Percentiles rank a stretch among this genome's conserved stretches.
Evolutionary conservation across 2,113 vertebrate species (phyloP).

Genomic region (Lynx canadensis): DNA sequence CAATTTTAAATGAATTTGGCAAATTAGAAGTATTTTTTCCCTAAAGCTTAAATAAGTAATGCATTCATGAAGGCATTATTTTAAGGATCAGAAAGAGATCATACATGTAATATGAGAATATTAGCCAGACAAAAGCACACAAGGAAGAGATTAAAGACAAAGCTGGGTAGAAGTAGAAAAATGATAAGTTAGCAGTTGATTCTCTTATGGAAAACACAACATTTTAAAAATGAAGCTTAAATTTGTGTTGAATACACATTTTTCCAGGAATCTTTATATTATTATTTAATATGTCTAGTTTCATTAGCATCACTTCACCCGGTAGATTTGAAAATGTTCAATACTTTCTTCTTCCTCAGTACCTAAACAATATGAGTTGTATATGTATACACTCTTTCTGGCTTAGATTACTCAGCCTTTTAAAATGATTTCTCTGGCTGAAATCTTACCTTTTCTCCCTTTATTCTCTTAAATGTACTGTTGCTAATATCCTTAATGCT

Average conservation of each 20-base stretch:
- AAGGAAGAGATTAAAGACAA: neutral
- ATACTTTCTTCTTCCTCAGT: neutral
- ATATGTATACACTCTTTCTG: too few relatives aligned
- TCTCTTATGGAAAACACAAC: neutral
- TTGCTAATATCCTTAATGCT: neutral
- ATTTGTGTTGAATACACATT: neutral
- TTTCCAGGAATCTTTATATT: neutral
- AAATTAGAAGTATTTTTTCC: neutral
- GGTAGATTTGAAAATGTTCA: neutral
- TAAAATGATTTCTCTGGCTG: neutral
- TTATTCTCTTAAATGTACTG: neutral
- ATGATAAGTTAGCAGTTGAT: neutral
- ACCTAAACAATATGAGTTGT: neutral
- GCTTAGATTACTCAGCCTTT: neutral
- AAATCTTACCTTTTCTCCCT: neutral
- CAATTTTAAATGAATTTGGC: conserved; percentile 61
- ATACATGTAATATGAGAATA: neutral
- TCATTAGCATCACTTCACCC: neutral
- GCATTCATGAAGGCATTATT: neutral
- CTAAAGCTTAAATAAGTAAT: conserved; percentile 48
- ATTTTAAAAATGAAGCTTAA: neutral
- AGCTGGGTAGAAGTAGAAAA: neutral
- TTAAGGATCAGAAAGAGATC: neutral
- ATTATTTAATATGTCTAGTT: conserved; percentile 5
- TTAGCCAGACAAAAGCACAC: neutral